These are phyloP conservation scores for Antennarius striatus DNA, from an alignment of 2,113 vertebrate genomes.

Conservation along the genomic window DNA sequence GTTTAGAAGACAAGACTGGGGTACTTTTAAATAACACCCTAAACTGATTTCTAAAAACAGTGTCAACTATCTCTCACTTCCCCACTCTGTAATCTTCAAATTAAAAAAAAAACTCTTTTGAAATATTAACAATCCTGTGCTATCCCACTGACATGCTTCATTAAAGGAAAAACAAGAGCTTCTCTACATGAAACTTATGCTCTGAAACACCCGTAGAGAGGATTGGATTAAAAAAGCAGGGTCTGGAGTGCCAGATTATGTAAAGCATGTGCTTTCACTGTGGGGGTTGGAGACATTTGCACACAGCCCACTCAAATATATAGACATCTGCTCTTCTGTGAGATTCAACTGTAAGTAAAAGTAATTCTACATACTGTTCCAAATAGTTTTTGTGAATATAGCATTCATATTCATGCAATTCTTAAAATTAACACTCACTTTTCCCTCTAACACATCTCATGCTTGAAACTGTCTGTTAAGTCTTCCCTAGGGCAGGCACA, in stretches of 20 bases:
- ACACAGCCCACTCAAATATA: constrained; percentile 3
- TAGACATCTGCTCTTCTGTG: constrained; percentile 7
- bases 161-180: neutral
- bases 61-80: no score
- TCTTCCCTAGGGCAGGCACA: constrained; percentile 16
- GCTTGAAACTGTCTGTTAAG: constrained; percentile 13
- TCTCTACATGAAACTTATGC: constrained; percentile 5
- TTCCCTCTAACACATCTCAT: constrained; percentile 7
- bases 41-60: no score
- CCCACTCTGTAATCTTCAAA: no score
- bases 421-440: neutral
- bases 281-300: constrained; percentile 23
- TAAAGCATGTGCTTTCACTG: constrained; percentile 49
- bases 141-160: no score
- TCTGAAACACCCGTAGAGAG: constrained; percentile 37
- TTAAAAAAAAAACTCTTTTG: no score
- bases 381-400: constrained; percentile 3
- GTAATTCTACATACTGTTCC: neutral
- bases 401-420: neutral
- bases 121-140: no score
- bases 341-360: neutral
- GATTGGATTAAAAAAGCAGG: constrained; percentile 40
- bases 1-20: neutral
- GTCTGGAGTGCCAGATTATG: constrained; percentile 37
- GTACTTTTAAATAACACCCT: neutral